phyloP scores from a whole-genome alignment of 2,797 vertebrate species.

The Intellagama lesueurii region DNA sequence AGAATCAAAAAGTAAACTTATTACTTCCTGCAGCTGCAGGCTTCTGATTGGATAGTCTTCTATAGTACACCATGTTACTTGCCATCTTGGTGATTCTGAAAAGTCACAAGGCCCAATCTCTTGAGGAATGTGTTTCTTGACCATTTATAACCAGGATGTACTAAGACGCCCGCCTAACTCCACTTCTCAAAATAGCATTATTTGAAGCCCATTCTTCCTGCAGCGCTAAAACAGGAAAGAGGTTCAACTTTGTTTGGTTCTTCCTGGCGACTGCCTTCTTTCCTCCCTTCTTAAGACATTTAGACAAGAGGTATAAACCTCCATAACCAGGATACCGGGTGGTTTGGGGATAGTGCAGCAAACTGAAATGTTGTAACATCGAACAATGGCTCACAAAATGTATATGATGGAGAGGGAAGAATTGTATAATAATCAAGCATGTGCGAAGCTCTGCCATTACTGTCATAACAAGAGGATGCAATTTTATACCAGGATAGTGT shows the following conservation, averaged over 20 bases:
- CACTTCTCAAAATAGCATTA: conserved; percentile 37
- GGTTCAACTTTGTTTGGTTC: conserved; percentile 39
- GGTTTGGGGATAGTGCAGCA: background rate
- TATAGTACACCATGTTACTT: background rate
- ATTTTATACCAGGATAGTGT: background rate
- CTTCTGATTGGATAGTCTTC: background rate
- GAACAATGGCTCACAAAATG: background rate
- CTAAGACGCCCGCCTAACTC: background rate
- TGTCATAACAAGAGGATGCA: background rate
- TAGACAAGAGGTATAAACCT: background rate
- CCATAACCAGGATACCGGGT: background rate
- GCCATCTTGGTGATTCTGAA: background rate
- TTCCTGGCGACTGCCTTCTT: conserved; percentile 30
- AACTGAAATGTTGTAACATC: background rate
- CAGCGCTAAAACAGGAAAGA: conserved; percentile 26
- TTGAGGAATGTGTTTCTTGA: conserved; percentile 19
- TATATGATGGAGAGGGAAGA: background rate
- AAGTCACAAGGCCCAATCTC: background rate
- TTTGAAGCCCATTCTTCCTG: conserved; percentile 50
- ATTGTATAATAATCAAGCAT: background rate
- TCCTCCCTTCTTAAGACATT: conserved; percentile 28
- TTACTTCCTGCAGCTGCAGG: background rate
- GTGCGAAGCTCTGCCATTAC: background rate
- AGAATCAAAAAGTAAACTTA: conserved; percentile 12
- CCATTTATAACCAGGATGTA: background rate